These are phyloP conservation scores for Corythaixoides concolor DNA, from an alignment of 2,113 vertebrate genomes.

Conservation along the genomic window DNA sequence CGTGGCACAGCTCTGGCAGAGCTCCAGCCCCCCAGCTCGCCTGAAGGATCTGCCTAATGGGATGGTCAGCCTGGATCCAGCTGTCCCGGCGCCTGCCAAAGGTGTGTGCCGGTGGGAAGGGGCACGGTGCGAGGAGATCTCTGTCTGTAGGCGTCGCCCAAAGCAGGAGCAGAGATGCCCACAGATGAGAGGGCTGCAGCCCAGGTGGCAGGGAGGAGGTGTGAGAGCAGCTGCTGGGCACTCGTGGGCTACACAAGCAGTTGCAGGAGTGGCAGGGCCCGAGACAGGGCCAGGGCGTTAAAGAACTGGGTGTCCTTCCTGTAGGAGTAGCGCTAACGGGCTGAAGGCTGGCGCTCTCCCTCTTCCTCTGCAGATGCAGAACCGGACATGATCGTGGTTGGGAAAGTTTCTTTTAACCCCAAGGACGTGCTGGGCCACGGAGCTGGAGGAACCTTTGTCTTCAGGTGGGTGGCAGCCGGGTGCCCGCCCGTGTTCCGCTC, in stretches of 20 bases:
- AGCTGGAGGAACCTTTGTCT: slow-evolving; percentile 92
- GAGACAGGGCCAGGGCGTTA: background rate
- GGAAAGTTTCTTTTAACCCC: slow-evolving; percentile 91
- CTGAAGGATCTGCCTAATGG: background rate
- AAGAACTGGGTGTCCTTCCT: background rate
- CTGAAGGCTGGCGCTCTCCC: background rate
- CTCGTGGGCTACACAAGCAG: background rate
- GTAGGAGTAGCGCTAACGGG: background rate
- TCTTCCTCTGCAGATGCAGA: slow-evolving; percentile 16
- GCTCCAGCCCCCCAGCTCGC: background rate
- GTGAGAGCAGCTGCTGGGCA: background rate
- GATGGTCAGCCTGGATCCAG: accelerated
- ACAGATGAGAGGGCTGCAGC: background rate
- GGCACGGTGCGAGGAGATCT: background rate
- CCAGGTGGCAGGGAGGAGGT: background rate
- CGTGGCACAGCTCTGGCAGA: background rate
- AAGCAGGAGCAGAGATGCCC: background rate
- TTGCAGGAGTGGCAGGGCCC: background rate
- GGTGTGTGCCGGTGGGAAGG: background rate
- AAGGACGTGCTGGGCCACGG: slow-evolving; percentile 89
- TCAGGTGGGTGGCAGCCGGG: slow-evolving; percentile 75
- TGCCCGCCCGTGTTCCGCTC: too few relatives aligned
- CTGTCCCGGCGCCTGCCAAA: background rate
- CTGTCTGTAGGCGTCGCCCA: background rate
- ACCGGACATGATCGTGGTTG: slow-evolving; percentile 78